Percentiles rank a stretch among this genome's conserved stretches.
These are phyloP conservation scores for Chondrosia reniformis DNA, from an alignment of 37 sponge, comb jelly and placozoan genomes.

Conservation along the genomic window DNA sequence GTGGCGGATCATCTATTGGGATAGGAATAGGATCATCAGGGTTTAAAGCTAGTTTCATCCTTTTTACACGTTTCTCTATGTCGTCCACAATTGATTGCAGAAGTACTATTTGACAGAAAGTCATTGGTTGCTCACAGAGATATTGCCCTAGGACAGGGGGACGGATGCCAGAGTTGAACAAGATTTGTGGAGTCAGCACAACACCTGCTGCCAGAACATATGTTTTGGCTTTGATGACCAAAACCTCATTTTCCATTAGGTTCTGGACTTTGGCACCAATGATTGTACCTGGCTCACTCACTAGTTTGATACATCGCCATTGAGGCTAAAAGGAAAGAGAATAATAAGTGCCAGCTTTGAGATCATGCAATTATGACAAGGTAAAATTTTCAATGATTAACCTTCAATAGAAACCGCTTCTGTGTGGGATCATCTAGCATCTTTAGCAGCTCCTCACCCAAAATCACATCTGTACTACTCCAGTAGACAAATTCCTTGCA, in stretches of 20 bases:
- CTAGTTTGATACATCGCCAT: slow-evolving; percentile 30
- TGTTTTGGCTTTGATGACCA: slow-evolving; percentile 22
- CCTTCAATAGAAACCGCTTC: neutral
- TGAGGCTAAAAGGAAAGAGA: neutral
- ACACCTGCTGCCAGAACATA: slow-evolving; percentile 52
- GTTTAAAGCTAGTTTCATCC: neutral
- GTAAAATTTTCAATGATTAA: neutral
- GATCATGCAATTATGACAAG: neutral
- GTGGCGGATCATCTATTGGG: slow-evolving; percentile 38
- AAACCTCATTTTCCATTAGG: neutral
- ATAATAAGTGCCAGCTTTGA: neutral
- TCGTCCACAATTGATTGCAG: slow-evolving; percentile 19
- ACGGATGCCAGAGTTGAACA: slow-evolving; percentile 35
- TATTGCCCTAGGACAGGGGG: slow-evolving; percentile 46
- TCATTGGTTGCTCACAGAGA: slow-evolving; percentile 44
- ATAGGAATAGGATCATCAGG: slow-evolving; percentile 49
- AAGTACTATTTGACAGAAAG: slow-evolving; percentile 48
- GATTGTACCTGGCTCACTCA: neutral
- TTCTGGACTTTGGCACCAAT: slow-evolving; percentile 22
- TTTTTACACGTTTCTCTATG: neutral
- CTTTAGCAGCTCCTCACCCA: slow-evolving; percentile 38
- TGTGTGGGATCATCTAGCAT: neutral
- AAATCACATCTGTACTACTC: slow-evolving; percentile 35
- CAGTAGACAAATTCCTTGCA: slow-evolving; percentile 11
- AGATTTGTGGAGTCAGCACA: slow-evolving; percentile 43